A percentile compares a stretch with the other conserved stretches of the same genome.
Conservation (phyloP, 2,888 invertebrate genomes). For the Meiosimyza platycephala region DNA sequence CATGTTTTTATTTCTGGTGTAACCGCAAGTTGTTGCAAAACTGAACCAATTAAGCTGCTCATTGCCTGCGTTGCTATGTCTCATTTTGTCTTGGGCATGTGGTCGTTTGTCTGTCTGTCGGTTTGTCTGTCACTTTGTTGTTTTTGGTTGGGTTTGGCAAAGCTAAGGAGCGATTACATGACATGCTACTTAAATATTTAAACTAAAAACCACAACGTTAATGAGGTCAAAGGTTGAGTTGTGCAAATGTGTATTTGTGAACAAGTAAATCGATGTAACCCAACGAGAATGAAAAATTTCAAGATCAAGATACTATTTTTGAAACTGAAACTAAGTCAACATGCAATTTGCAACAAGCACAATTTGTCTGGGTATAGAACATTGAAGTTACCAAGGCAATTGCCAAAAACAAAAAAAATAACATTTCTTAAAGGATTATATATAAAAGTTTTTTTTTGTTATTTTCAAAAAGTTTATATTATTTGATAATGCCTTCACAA, state of each 20-base stretch:
- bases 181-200: slow-evolving; percentile 40
- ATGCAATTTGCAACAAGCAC: no score
- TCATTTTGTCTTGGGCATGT: background rate
- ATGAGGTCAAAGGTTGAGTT: slow-evolving; percentile 42
- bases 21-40: slow-evolving; percentile 39
- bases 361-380: no score
- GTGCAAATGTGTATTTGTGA: background rate
- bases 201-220: slow-evolving; percentile 42
- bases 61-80: slow-evolving; percentile 3
- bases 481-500: no score
- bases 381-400: no score
- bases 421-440: no score
- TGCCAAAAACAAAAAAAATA: no score
- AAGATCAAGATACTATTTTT: no score
- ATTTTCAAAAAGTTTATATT: no score
- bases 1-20: slow-evolving; percentile 2
- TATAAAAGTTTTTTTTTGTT: no score
- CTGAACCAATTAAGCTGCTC: slow-evolving; percentile 37
- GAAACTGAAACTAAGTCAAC: no score
- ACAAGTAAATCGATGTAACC: background rate
- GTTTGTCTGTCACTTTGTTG: background rate
- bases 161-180: slow-evolving; percentile 9
- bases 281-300: background rate
- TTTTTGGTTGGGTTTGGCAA: background rate
- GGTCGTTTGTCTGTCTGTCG: slow-evolving; percentile 5